Percentiles rank a stretch among this genome's conserved stretches.
Conservation (phyloP, 2,113 vertebrate genomes). For the Athene cunicularia region DNA sequence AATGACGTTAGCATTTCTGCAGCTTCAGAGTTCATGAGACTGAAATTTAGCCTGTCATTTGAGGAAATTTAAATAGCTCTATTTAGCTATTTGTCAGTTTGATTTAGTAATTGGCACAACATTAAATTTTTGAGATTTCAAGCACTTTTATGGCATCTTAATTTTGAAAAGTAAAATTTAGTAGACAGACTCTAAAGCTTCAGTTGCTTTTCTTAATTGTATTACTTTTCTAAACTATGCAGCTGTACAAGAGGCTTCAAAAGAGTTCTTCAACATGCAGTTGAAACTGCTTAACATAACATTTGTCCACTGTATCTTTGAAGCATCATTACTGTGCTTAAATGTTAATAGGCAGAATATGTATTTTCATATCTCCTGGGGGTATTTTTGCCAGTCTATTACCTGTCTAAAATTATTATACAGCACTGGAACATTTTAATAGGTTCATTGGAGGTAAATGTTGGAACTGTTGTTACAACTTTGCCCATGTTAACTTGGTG, state of each 20-base stretch:
- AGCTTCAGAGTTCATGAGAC: not conserved
- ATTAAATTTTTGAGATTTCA: conserved; percentile 23
- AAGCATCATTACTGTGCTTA: not conserved
- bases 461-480: not conserved
- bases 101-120: conserved; percentile 40
- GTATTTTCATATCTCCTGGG: not conserved
- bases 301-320: not conserved
- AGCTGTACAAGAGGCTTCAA: not conserved
- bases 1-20: not conserved
- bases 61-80: conserved; percentile 4
- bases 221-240: not conserved
- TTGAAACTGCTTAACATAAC: not conserved
- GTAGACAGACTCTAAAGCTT: not conserved
- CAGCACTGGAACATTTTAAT: not conserved
- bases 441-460: not conserved
- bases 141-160: not conserved
- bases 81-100: conserved; percentile 27
- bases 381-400: not conserved
- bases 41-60: not conserved
- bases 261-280: not conserved
- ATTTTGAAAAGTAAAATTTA: conserved; percentile 34
- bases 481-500: not conserved
- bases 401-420: not conserved
- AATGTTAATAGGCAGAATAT: not conserved
- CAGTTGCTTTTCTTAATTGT: not conserved